Percentiles rank a stretch among this genome's conserved stretches.
phyloP scores from a whole-genome alignment of 2,113 vertebrate genomes.

The Anser brachyrhynchus region DNA sequence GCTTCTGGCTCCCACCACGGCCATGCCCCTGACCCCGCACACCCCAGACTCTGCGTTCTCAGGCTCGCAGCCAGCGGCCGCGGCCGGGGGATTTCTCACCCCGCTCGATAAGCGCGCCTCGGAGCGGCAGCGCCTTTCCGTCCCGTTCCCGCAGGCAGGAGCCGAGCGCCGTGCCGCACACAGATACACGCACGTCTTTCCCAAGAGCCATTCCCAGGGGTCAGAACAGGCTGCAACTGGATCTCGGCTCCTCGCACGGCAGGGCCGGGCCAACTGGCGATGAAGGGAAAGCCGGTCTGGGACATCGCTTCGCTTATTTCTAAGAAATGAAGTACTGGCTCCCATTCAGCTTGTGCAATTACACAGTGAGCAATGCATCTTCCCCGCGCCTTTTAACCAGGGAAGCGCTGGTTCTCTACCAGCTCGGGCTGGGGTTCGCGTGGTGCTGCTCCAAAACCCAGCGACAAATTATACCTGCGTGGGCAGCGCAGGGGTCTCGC shows the following conservation, averaged over 20 bases:
- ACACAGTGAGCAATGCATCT: not conserved
- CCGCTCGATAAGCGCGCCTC: too few species aligned
- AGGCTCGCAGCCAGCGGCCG: not conserved
- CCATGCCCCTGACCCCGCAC: accelerated
- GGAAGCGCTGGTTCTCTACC: not conserved
- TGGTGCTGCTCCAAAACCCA: not conserved
- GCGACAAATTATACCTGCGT: accelerated
- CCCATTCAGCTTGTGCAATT: conserved; percentile 20
- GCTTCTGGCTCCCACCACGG: not conserved
- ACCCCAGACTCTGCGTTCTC: not conserved
- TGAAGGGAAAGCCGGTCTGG: not conserved
- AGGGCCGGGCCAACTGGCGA: not conserved
- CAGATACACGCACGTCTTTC: not conserved
- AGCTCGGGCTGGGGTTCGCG: not conserved
- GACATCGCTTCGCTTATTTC: not conserved
- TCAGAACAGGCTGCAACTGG: not conserved
- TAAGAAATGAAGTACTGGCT: conserved; percentile 45
- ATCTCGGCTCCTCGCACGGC: not conserved
- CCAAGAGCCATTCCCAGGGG: not conserved
- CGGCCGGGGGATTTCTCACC: not conserved
- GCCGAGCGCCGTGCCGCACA: accelerated
- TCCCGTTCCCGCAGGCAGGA: not conserved
- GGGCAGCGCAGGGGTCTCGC: not conserved
- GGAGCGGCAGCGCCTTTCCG: not conserved
- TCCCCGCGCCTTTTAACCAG: not conserved